Conservation (phyloP, 2,888 invertebrate genomes). For the Ochropacha duplaris region DNA sequence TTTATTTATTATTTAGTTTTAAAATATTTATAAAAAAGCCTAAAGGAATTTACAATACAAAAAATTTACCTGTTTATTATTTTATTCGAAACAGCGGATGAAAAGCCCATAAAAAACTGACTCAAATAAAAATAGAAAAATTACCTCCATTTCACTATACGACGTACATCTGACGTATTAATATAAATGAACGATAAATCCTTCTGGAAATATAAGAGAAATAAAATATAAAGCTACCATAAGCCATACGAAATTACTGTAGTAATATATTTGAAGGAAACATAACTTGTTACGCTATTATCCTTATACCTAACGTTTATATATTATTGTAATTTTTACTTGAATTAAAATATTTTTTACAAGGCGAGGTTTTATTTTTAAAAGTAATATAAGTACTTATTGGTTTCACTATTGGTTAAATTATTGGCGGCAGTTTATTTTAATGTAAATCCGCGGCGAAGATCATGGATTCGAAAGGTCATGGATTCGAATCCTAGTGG, state of each 20-base stretch:
- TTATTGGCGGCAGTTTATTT: no score
- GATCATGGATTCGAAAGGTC: no score
- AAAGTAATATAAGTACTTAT: not conserved
- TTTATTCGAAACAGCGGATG: not conserved
- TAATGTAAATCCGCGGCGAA: no score
- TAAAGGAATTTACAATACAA: no score
- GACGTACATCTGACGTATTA: constrained; percentile 3
- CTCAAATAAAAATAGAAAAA: constrained; percentile 1
- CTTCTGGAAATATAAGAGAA: not conserved
- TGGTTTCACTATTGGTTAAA: no score
- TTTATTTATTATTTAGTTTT: no score
- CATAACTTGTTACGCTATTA: constrained; percentile 9
- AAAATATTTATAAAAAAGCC: no score
- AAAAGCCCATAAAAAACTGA: not conserved
- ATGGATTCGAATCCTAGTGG: no score
- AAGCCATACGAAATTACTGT: constrained; percentile 18
- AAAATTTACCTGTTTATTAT: not conserved
- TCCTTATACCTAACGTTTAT: constrained; percentile 7
- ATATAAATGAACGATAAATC: constrained; percentile 10
- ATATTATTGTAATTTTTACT: constrained; percentile 7
- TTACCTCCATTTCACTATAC: not conserved
- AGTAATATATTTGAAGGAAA: constrained; percentile 13
- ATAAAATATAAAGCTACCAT: constrained; percentile 8
- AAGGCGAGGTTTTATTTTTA: not conserved
- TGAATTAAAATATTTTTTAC: not conserved